phyloP scores from a whole-genome alignment of 1,140 invertebrate genomes.

The Drosophila parvula region DNA sequence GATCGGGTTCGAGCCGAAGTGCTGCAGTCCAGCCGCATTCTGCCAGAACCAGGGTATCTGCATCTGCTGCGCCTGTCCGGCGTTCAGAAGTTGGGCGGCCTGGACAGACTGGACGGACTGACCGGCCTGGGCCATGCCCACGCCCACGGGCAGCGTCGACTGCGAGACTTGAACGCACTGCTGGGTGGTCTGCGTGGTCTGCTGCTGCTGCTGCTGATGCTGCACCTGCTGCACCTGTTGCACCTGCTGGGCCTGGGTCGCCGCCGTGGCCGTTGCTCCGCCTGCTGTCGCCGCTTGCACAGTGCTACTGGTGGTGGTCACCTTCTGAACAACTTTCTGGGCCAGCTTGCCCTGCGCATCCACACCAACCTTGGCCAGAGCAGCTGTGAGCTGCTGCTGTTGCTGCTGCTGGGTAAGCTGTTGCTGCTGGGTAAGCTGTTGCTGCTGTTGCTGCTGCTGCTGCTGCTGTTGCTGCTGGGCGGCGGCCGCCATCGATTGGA shows the following conservation, averaged over 20 bases:
- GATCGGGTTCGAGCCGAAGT: slow-evolving; percentile 91
- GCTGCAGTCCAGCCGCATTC: slow-evolving; percentile 86
- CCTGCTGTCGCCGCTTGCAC: slow-evolving; percentile 67
- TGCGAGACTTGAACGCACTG: slow-evolving; percentile 89
- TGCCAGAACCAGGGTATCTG: slow-evolving; percentile 89
- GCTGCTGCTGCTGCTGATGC: slow-evolving; percentile 62
- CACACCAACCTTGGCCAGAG: slow-evolving; percentile 55
- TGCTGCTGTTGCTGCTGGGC: slow-evolving; percentile 50
- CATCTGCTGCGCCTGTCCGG: slow-evolving; percentile 86
- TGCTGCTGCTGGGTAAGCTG: slow-evolving; percentile 60
- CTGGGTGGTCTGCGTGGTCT: slow-evolving; percentile 83
- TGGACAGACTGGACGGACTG: slow-evolving; percentile 10
- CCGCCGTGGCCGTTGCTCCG: slow-evolving; percentile 35
- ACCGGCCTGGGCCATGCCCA: slow-evolving; percentile 84
- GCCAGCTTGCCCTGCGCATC: slow-evolving; percentile 83
- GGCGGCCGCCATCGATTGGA: slow-evolving; percentile 73
- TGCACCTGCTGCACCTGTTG: slow-evolving; percentile 36
- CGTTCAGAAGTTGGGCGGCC: slow-evolving; percentile 86
- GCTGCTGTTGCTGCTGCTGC: slow-evolving; percentile 63
- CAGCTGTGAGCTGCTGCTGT: slow-evolving; percentile 63
- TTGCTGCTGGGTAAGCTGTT: slow-evolving; percentile 61
- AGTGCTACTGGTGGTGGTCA: slow-evolving; percentile 83
- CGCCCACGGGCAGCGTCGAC: slow-evolving; percentile 85
- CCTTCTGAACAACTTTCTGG: slow-evolving; percentile 86
- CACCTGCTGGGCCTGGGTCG: slow-evolving; percentile 38